Evolutionary conservation across 2,113 vertebrate genomes (phyloP).

Genomic region (Psammodynastes pulverulentus): DNA sequence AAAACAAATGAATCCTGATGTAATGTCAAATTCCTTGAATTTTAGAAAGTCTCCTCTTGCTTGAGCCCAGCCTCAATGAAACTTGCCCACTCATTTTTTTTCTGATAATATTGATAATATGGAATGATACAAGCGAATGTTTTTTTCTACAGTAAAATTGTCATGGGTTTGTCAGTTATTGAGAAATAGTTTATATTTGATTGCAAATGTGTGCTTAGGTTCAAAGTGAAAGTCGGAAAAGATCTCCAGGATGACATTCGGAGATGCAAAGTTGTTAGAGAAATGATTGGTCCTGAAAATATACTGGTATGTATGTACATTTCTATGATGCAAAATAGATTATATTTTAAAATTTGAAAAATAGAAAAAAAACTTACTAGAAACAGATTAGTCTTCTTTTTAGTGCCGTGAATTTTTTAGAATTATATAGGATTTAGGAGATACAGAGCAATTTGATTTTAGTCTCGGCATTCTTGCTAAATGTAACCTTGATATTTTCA

Average conservation of each 20-base stretch:
- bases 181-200: neutral
- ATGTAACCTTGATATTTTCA: neutral
- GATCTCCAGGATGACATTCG: conserved; percentile 76
- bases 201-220: conserved; percentile 51
- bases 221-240: conserved; percentile 81
- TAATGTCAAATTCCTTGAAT: neutral
- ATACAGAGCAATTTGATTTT: neutral
- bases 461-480: neutral
- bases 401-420: neutral
- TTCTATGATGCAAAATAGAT: neutral
- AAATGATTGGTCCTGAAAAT: conserved; percentile 74
- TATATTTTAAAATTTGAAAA: neutral
- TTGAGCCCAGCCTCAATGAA: neutral
- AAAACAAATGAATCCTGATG: neutral
- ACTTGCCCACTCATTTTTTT: neutral
- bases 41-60: neutral
- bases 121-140: conserved; percentile 9
- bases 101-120: conserved; percentile 18
- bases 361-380: neutral
- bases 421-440: neutral
- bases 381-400: neutral
- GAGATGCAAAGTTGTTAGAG: conserved; percentile 70
- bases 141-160: neutral
- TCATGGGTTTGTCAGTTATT: conserved; percentile 19
- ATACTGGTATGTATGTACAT: conserved; percentile 58